phyloP scores from a whole-genome alignment of 2,113 vertebrate genomes.

The Cygnus atratus region DNA sequence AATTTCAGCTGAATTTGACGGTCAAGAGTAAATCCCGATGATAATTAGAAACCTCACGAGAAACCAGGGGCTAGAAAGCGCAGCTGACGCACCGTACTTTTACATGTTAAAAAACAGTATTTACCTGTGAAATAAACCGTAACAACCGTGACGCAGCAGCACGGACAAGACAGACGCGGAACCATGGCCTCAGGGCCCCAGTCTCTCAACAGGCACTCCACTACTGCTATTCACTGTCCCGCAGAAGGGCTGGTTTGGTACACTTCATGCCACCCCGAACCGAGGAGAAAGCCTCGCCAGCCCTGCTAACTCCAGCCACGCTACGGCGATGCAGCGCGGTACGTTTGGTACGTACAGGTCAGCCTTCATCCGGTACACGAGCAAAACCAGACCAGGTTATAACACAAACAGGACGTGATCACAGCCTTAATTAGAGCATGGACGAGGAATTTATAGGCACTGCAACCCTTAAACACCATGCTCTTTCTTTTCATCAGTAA shows the following conservation, averaged over 20 bases:
- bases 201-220: neutral
- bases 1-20: neutral
- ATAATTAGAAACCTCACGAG: neutral
- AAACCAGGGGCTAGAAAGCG: neutral
- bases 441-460: neutral
- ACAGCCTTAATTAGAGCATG: neutral
- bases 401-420: neutral
- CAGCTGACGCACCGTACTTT: neutral
- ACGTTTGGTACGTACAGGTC: neutral
- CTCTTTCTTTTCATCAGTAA: neutral
- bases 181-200: too few species aligned
- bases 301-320: neutral
- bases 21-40: neutral
- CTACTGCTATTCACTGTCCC: neutral
- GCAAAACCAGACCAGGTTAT: neutral
- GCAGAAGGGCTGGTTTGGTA: neutral
- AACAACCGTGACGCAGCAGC: neutral
- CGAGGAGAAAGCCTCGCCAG: accelerated
- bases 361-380: neutral
- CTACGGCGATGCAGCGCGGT: neutral
- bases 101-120: neutral
- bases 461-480: neutral
- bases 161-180: neutral
- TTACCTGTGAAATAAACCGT: neutral
- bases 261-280: neutral